Base-by-base conservation (phyloP, 2,113 vertebrate genomes). In the Rhinolophus ferrumequinum region DNA sequence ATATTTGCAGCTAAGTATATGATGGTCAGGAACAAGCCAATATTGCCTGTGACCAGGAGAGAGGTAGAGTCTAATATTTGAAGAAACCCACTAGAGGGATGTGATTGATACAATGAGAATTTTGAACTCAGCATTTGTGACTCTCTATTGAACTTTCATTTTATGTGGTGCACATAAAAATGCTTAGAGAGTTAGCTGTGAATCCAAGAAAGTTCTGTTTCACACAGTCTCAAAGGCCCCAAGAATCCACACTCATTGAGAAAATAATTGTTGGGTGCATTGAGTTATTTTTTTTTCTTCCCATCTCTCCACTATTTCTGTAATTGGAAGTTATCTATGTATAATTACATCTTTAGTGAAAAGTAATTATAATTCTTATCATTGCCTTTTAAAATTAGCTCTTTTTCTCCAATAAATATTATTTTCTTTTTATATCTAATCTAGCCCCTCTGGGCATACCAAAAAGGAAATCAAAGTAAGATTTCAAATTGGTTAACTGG, bases 341-440 rank as follows among this genome's bases (percentile, higher is more conserved):
- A 97, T 98, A 98, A 98, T 98, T 98, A 96, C 90, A 97, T 98
- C 96, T 98, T 97, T 97, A 97, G 91, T 97, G 95, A 97, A 96
- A 91, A 97, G 85, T 97, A 98, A 98, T 98, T 98, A 98, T 97
- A 98, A 98, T 97, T 98, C 96, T 98, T 99, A 98, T 97, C 91
- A 84, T 97, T 98, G 95, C 26, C 16, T 97, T 98, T 98, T 97
- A 97, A 98, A 98, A 98, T 98, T 97, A 98, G 41, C 44, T 97
- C 41, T 98, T 94, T 88, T 96, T 84, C 69, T 80, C n/a, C 54
- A 75, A 97, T 96, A 98, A 98, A 97, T 86, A 97, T 15, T 96
- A 93, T 97, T 64, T 64, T 98, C 14, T 98, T 83, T 97, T 95
- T 38, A 58, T 35, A 88, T 77, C 86, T 92, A 79, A 87, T 96